phyloP scores from a whole-genome alignment of 2,113 vertebrate species.

The Ia io region DNA sequence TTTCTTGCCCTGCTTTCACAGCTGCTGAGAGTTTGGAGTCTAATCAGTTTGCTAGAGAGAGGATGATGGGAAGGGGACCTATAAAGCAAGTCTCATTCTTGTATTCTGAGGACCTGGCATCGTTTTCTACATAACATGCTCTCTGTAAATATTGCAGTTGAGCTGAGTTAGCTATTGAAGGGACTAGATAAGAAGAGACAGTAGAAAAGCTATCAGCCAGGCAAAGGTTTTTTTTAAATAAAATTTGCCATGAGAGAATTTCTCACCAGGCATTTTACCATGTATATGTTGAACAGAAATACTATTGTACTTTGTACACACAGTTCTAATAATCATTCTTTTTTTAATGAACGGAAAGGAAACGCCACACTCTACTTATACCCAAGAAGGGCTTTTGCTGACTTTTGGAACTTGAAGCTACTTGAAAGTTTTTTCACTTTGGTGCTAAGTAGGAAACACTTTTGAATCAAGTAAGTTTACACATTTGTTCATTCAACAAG shows the following conservation, averaged over 20 bases:
- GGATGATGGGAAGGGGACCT: not conserved
- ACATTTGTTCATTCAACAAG: not conserved
- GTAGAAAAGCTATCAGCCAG: not conserved
- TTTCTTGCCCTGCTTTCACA: not conserved
- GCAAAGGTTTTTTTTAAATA: constrained; percentile 11
- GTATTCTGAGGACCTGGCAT: not conserved
- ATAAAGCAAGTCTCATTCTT: not conserved
- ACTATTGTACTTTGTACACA: not conserved
- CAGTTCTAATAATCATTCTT: not conserved
- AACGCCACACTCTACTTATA: not conserved
- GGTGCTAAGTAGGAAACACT: constrained; percentile 32
- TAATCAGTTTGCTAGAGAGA: not conserved
- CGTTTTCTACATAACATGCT: not conserved
- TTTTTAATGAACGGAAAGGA: not conserved
- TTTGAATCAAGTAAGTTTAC: constrained; percentile 29
- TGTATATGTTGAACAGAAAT: not conserved
- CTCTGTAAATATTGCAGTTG: not conserved
- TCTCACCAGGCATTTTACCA: not conserved
- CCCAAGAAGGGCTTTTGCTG: not conserved
- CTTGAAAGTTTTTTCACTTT: constrained; percentile 8
- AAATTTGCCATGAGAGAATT: constrained; percentile 1
- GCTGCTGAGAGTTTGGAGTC: not conserved
- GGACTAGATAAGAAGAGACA: not conserved
- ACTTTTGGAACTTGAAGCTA: constrained; percentile 37
- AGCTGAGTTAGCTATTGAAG: not conserved